phyloP scores from a whole-genome alignment of 2,888 invertebrate species.

The Crossocerus cetratus region DNA sequence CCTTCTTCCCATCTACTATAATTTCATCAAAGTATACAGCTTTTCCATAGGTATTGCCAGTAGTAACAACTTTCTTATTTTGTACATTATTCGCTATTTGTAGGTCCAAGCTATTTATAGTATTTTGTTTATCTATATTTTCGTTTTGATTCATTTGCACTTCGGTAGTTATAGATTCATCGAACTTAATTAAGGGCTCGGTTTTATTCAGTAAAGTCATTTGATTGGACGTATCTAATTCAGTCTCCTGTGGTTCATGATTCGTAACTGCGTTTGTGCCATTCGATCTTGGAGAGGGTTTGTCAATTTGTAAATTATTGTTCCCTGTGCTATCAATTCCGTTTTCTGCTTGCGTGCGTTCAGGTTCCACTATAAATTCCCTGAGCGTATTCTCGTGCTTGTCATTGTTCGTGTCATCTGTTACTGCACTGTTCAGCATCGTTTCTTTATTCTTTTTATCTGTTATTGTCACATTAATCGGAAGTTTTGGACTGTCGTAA shows the following conservation, averaged over 20 bases:
- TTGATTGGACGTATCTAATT: constrained; percentile 55
- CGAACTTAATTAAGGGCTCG: constrained; percentile 69
- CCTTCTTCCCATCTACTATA: constrained; percentile 71
- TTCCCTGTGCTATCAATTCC: constrained; percentile 62
- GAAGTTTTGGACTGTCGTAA: constrained; percentile 63
- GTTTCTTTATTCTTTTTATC: constrained; percentile 64
- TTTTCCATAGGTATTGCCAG: constrained; percentile 68
- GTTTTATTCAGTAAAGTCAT: constrained; percentile 62
- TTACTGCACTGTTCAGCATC: constrained; percentile 31
- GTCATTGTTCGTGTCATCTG: constrained; percentile 36
- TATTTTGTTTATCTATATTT: constrained; percentile 65
- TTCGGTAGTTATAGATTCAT: constrained; percentile 62
- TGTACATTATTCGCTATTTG: constrained; percentile 70
- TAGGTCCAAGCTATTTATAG: constrained; percentile 64
- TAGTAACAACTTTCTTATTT: constrained; percentile 63
- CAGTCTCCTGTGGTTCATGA: constrained; percentile 56
- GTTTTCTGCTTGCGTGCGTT: constrained; percentile 40
- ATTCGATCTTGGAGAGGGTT: constrained; percentile 49
- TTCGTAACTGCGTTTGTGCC: constrained; percentile 57
- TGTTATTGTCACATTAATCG: constrained; percentile 73
- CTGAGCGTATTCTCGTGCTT: constrained; percentile 57
- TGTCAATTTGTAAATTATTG: constrained; percentile 59
- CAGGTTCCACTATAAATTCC: constrained; percentile 52
- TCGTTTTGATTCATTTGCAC: constrained; percentile 65
- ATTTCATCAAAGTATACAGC: constrained; percentile 73